Conservation (phyloP, 2,113 vertebrate genomes). For the Pituophis catenifer region DNA sequence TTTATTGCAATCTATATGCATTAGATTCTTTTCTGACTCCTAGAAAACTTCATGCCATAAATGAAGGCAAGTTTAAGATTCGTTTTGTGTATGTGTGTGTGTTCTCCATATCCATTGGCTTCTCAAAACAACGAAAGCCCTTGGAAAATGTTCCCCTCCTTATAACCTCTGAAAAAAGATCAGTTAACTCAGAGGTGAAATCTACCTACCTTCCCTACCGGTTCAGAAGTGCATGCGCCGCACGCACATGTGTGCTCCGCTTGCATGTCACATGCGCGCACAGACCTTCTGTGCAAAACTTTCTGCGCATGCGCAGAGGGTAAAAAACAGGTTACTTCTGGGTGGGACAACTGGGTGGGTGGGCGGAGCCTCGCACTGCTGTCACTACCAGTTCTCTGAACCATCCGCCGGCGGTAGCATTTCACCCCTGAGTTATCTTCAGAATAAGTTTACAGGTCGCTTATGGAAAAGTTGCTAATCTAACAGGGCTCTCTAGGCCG, state of each 20-base stretch:
- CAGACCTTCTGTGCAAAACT: too few species aligned
- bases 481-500: background rate
- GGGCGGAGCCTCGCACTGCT: too few species aligned
- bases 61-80: background rate
- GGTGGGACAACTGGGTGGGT: too few species aligned
- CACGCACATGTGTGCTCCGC: too few species aligned
- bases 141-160: background rate
- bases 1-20: background rate
- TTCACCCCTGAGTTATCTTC: background rate
- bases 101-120: background rate
- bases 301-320: too few species aligned
- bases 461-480: background rate
- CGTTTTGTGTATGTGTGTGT: background rate
- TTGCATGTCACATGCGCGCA: too few species aligned
- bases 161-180: background rate
- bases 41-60: background rate
- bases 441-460: background rate
- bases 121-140: background rate
- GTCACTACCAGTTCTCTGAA: too few species aligned
- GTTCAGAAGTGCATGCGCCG: too few species aligned
- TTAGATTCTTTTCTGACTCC: background rate
- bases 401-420: too few species aligned
- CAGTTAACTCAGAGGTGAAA: background rate
- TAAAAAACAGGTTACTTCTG: too few species aligned
- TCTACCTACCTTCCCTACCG: too few species aligned